A percentile compares a stretch with the other conserved stretches of the same genome.
Conservation (phyloP, 2,888 invertebrate genomes). For the Ernsta delagoae region DNA sequence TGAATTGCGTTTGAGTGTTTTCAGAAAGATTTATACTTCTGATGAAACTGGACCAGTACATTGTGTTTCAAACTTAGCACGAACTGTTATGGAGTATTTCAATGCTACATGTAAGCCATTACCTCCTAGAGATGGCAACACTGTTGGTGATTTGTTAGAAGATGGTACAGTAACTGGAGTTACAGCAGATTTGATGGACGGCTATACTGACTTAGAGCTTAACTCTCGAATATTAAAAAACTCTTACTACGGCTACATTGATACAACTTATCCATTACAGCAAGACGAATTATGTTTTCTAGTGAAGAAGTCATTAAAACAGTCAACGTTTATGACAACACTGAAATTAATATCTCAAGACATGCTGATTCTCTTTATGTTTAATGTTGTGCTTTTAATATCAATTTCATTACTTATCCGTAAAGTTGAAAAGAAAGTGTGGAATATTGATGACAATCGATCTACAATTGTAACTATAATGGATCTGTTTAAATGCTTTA, state of each 20-base stretch:
- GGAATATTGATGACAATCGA: conserved; percentile 53
- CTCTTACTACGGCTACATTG: conserved; percentile 77
- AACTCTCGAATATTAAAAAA: conserved; percentile 81
- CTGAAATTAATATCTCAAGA: conserved; percentile 64
- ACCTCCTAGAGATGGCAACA: conserved; percentile 68
- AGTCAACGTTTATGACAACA: conserved; percentile 76
- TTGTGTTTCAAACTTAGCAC: conserved; percentile 64
- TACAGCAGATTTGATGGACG: conserved; percentile 72
- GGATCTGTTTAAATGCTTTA: conserved; percentile 71
- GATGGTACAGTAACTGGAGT: conserved; percentile 78
- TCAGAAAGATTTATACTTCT: conserved; percentile 62
- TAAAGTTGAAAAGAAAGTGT: conserved; percentile 59
- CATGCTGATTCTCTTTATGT: conserved; percentile 59
- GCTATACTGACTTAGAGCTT: conserved; percentile 82
- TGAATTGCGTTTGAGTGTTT: conserved; percentile 66
- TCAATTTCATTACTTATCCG: conserved; percentile 56
- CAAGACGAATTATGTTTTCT: conserved; percentile 85
- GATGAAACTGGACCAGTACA: conserved; percentile 59
- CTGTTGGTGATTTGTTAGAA: conserved; percentile 70
- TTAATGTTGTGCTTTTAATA: conserved; percentile 57
- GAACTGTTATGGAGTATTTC: conserved; percentile 60
- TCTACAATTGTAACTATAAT: conserved; percentile 55
- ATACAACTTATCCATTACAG: conserved; percentile 78
- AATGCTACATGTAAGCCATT: conserved; percentile 72
- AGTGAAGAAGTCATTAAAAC: conserved; percentile 76